Conservation (phyloP, 2,797 vertebrate genomes). For the Channallabes apus region DNA sequence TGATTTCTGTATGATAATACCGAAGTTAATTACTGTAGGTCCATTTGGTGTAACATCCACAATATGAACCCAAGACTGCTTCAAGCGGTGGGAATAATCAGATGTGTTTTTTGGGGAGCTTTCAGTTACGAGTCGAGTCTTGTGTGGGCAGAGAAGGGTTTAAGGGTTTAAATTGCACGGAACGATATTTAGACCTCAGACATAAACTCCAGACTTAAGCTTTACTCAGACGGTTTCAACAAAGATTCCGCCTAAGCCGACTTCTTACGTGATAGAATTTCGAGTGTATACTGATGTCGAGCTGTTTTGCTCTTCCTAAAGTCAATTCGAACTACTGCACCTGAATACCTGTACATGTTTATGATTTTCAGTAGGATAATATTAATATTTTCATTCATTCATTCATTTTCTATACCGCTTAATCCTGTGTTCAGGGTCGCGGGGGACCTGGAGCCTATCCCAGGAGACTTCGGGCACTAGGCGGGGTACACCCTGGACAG, state of each 20-base stretch:
- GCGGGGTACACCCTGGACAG: no score
- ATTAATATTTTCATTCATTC: no score
- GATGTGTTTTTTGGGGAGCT: not conserved
- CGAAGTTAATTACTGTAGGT: not conserved
- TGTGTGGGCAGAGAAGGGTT: no score
- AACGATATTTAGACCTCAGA: not conserved
- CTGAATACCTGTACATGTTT: not conserved
- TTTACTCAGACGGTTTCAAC: not conserved
- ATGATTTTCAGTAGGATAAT: no score
- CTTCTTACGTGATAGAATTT: not conserved
- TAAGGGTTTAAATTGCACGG: not conserved
- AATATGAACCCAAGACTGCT: no score
- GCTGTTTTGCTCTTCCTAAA: not conserved
- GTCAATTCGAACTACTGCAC: not conserved
- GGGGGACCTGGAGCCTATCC: no score
- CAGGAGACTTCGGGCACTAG: no score
- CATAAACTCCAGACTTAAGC: not conserved
- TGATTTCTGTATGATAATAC: not conserved
- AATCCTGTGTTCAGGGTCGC: no score
- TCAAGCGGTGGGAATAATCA: not conserved
- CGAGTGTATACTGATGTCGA: not conserved
- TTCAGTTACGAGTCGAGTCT: not conserved
- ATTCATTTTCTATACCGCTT: no score
- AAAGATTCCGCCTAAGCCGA: not conserved
- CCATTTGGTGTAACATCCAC: not conserved